phyloP scores from a whole-genome alignment of 1,140 invertebrate genomes.

The Leptinotarsa undecemlineata region DNA sequence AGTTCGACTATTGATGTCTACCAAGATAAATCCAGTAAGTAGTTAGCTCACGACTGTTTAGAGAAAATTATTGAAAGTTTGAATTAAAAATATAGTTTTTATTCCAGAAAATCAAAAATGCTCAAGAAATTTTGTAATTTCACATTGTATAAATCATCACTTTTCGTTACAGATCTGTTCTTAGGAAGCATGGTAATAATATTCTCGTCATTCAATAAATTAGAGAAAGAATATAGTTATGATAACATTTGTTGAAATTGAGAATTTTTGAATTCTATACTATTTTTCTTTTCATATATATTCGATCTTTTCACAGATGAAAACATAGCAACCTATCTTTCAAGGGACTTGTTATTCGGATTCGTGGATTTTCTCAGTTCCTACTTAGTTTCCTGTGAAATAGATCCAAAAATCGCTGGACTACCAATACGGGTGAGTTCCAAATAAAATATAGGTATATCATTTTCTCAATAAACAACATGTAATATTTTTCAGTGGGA shows the following conservation, averaged over 20 bases:
- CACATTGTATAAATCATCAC: too few species aligned
- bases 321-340: conserved; percentile 84
- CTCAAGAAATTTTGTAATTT: too few species aligned
- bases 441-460: background rate
- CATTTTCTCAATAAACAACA: background rate
- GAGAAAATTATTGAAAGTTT: background rate
- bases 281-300: too few species aligned
- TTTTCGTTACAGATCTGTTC: too few species aligned
- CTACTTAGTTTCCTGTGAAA: conserved; percentile 69
- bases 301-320: conserved; percentile 65
- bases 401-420: conserved; percentile 79
- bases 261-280: too few species aligned
- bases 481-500: conserved; percentile 57
- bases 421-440: conserved; percentile 76
- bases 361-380: conserved; percentile 76
- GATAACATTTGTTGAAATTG: too few species aligned
- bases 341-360: conserved; percentile 77
- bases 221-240: too few species aligned
- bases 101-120: too few species aligned
- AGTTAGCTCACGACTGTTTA: background rate
- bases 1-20: conserved; percentile 82
- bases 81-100: too few species aligned
- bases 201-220: too few species aligned
- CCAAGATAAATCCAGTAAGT: conserved; percentile 88
- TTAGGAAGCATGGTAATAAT: too few species aligned